Conservation (phyloP, 2,113 vertebrate genomes). For the Melanerpes aurifrons region DNA sequence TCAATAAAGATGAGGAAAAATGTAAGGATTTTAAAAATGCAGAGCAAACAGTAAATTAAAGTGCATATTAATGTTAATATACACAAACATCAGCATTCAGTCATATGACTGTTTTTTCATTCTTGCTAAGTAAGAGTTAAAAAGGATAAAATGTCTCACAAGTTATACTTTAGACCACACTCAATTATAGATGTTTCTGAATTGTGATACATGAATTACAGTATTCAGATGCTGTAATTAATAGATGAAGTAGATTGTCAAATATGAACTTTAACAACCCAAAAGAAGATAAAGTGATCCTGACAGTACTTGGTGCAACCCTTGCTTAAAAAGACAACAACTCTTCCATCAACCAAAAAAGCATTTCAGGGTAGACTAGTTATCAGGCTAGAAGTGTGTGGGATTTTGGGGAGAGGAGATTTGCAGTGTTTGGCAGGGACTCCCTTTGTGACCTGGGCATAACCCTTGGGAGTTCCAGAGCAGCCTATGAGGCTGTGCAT, state of each 20-base stretch:
- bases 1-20: not conserved
- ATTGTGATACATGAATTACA: not conserved
- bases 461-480: not conserved
- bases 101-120: not conserved
- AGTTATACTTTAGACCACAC: not conserved
- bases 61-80: not conserved
- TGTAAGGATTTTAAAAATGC: not conserved
- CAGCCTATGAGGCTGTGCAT: not conserved
- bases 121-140: not conserved
- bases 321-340: not conserved
- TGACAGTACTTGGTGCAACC: not conserved
- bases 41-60: not conserved
- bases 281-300: not conserved
- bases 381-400: not conserved
- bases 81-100: not conserved
- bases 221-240: not conserved
- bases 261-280: not conserved
- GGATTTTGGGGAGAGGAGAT: not conserved
- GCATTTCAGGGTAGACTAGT: not conserved
- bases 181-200: not conserved
- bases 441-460: not conserved
- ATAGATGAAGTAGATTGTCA: not conserved
- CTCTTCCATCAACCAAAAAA: not conserved
- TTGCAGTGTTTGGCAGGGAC: fast-evolving
- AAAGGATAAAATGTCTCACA: not conserved